Base-by-base conservation (phyloP, 2,113 vertebrate species). In the Mionectes macconnelli region DNA sequence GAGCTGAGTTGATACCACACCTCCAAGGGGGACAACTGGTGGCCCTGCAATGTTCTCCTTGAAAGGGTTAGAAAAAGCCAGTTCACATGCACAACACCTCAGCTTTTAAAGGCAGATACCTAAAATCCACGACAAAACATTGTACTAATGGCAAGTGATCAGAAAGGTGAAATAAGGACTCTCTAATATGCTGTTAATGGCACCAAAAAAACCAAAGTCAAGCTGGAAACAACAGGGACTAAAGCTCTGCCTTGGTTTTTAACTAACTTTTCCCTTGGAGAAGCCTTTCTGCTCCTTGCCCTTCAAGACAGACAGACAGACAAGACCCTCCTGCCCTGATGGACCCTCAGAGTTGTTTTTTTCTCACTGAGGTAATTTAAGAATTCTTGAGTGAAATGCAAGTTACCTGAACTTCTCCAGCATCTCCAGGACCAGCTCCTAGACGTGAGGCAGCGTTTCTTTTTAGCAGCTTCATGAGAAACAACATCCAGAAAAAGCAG, bases 391-490 rank as follows among this genome's bases (percentile, higher is more conserved):
- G 59, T 62, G 50, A 33, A 86, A 37, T 62, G 68, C 18, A 9
- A 77, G 72, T 93, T 98, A 99, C 99, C 98, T 99, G 99, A 97
- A 99, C 98, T 96, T 99, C 99, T 96, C 98, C 98, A 95, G 99
- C 98, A 95, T 99, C 99, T 94, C 98, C 99, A 96, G 98, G 97
- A 97, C 99, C 98, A 94, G 98, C 99, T 96, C 99, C 99, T 42
- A 99, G 98, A 78, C 99, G 98, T 94, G 98, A 98, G 88, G 99
- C 99, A 98, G 99, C 98, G 55, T 99, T 99, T 98, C 99, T 99
- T 98, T 99, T 99, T 97, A 99, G 99, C 98, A 99, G 98, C 99
- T 99, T 97, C 64, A 90, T 17, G 66, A 81, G 84, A 60, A 88
- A 63, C 50, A 87, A 92, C 72, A 90, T 76, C 53, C 60, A 74